phyloP scores from a whole-genome alignment of 2,888 invertebrate genomes.

The Buathra laborator region DNA sequence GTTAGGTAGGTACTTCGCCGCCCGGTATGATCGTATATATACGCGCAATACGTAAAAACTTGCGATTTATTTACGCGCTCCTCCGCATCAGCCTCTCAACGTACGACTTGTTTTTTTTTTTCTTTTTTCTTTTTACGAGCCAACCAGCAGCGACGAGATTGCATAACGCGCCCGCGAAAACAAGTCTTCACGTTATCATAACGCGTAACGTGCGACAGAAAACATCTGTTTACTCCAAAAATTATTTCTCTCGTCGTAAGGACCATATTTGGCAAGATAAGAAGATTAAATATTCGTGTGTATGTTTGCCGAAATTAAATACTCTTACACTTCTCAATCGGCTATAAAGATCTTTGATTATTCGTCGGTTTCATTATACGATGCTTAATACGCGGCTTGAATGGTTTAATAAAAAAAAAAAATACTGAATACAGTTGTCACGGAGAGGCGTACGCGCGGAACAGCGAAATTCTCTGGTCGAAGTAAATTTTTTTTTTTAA shows the following conservation, averaged over 20 bases:
- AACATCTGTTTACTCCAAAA: constrained; percentile 42
- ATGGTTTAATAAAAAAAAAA: not conserved
- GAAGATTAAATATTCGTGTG: constrained; percentile 45
- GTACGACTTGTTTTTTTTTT: not conserved
- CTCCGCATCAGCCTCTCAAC: constrained; percentile 30
- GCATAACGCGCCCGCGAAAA: constrained; percentile 50
- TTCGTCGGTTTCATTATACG: constrained; percentile 9
- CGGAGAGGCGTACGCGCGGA: not conserved
- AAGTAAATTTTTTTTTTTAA: constrained; percentile 17
- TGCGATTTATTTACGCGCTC: constrained; percentile 53
- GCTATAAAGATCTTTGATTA: constrained; percentile 16
- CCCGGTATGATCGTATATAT: constrained; percentile 32
- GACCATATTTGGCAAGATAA: constrained; percentile 51
- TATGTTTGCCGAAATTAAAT: constrained; percentile 9
- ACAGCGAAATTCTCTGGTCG: constrained; percentile 16
- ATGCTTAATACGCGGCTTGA: constrained; percentile 5
- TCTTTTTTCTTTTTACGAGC: constrained; percentile 46
- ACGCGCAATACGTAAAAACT: constrained; percentile 58
- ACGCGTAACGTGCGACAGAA: constrained; percentile 30
- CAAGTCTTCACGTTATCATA: constrained; percentile 20
- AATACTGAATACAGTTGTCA: constrained; percentile 36
- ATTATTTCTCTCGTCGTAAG: constrained; percentile 35
- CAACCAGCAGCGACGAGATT: constrained; percentile 51
- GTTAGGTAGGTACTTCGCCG: constrained; percentile 7
- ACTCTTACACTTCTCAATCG: not conserved